These are phyloP conservation scores for Arctopsyche grandis DNA, from an alignment of 1,140 invertebrate species.

Conservation along the genomic window DNA sequence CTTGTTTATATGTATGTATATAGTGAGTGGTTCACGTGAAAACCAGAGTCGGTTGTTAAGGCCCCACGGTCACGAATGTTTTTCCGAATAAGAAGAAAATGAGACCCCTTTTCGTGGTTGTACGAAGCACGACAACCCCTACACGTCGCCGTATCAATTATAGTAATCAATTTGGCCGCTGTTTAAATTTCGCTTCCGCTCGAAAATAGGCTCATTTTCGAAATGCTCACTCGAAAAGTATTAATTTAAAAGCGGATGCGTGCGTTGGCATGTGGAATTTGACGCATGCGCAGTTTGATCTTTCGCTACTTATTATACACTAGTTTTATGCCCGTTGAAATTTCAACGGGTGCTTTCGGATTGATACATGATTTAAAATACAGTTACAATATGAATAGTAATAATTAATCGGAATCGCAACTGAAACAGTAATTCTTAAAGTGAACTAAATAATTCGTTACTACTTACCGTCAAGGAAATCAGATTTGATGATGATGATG, in stretches of 20 bases:
- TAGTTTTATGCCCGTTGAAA: no score
- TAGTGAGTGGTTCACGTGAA: not conserved
- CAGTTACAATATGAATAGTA: no score
- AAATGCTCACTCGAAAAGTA: constrained; percentile 6
- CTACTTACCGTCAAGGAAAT: no score
- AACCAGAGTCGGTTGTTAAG: not conserved
- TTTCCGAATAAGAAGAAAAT: not conserved
- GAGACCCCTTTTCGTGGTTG: not conserved
- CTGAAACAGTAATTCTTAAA: no score
- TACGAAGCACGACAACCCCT: not conserved
- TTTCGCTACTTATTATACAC: no score
- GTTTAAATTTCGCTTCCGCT: not conserved
- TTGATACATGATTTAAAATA: no score
- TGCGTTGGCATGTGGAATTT: no score
- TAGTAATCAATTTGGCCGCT: constrained; percentile 11
- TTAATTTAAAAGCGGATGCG: not conserved
- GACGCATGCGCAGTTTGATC: no score
- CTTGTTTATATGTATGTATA: not conserved
- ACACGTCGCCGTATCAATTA: constrained; percentile 28
- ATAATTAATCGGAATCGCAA: no score
- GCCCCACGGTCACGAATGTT: not conserved
- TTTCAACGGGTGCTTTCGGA: no score
- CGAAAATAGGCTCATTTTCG: not conserved
- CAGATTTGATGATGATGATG: no score
- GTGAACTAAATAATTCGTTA: no score